Base-by-base conservation (phyloP, 2,113 vertebrate species). In the Ptychochromis oligacanthus region DNA sequence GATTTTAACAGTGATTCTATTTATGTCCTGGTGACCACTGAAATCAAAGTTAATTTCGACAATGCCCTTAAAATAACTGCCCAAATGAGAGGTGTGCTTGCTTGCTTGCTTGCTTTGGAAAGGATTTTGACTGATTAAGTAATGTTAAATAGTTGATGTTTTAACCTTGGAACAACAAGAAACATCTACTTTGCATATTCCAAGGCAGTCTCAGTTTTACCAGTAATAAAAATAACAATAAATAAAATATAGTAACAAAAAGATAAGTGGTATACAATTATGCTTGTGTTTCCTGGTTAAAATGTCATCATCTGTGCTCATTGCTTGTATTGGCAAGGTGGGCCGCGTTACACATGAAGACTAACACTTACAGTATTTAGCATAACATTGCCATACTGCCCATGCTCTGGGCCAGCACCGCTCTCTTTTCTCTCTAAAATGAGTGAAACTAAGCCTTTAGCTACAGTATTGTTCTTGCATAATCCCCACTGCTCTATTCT, bases 401-500 rank as follows among this genome's bases (percentile, higher is more conserved):
- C 61, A 20, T 62, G 56, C 77, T 82, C n/a, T 55, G 56, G 49
- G 36, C 43, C 55, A 72, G 67, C 67, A 56, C 65, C 55, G 34
- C 80, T 85, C 26, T 75, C 49, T n/a, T 70, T 89, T 92, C 86
- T 54, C 78, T 84, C 60, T 61, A 38, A 89, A 94, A 90, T 49
- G 75, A 91, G 88, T 80, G 58, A 87, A 89, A 88, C 85, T 87
- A 86, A 91, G 81, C 92, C 62, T 93, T 93, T 92, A 87, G 82
- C 86, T 70, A 24, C 85, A 62, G 84, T 62, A 77, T 85, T 89
- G 82, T 92, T 90, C 90, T 92, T 88, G 72, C 79, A 61, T 91
- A 87, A 93, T 90, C 87, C 88, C 80, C 36, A 28, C 70, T 76
- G 84, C 67, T 91, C 83, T 81, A 80, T 91, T 86, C 91, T 87